phyloP scores from a whole-genome alignment of 2,888 invertebrate genomes.

The Agrilus mali region DNA sequence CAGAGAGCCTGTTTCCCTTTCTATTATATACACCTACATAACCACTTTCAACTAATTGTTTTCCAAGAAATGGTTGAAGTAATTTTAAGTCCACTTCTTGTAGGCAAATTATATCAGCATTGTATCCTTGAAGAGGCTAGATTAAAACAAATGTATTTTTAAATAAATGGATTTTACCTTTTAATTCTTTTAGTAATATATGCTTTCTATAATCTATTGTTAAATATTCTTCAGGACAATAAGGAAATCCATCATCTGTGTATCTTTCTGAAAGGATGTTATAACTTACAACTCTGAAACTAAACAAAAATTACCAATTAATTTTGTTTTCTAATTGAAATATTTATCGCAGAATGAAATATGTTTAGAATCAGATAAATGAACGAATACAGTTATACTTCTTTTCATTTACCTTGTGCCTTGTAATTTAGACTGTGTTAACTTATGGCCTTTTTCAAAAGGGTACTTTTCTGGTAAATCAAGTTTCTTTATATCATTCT shows the following conservation, averaged over 20 bases:
- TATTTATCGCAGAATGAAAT: no score
- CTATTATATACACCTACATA: constrained; percentile 51
- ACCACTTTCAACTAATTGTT: constrained; percentile 43
- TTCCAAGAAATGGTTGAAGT: constrained; percentile 52
- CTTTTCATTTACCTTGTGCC: constrained; percentile 37
- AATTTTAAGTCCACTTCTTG: constrained; percentile 86
- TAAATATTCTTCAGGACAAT: constrained; percentile 69
- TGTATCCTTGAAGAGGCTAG: constrained; percentile 52
- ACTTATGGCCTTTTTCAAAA: constrained; percentile 59
- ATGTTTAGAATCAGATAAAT: no score
- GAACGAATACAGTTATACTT: no score
- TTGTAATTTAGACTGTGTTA: constrained; percentile 45
- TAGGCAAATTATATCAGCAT: constrained; percentile 79
- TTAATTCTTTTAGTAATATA: constrained; percentile 59
- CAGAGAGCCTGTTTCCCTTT: constrained; percentile 62
- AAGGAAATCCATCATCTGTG: constrained; percentile 59
- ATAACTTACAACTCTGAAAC: constrained; percentile 68
- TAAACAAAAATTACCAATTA: constrained; percentile 19
- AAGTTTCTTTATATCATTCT: constrained; percentile 36
- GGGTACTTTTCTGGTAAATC: constrained; percentile 50
- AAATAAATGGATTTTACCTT: constrained; percentile 8
- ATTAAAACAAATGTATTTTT: not conserved
- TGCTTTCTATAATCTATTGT: constrained; percentile 74
- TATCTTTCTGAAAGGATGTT: constrained; percentile 83
- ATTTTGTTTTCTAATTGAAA: no score